These are phyloP conservation scores for Drosophila incognita DNA, from an alignment of 2,888 invertebrate genomes.

Conservation along the genomic window DNA sequence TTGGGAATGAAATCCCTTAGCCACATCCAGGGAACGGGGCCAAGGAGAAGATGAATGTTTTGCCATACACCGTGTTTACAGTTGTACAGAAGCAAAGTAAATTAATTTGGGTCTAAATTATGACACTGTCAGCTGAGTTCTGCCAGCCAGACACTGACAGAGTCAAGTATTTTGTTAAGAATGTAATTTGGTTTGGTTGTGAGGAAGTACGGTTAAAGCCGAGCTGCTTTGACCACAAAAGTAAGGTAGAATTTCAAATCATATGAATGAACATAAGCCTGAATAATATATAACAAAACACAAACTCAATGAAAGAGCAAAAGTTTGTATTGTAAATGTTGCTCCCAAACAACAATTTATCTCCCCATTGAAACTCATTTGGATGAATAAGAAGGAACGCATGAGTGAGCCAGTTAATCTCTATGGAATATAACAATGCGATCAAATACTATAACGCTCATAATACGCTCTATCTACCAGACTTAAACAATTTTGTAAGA, in stretches of 20 bases:
- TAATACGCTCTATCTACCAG: background rate
- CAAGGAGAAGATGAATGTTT: slow-evolving; percentile 52
- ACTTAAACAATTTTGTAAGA: background rate
- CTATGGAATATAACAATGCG: background rate
- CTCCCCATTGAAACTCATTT: background rate
- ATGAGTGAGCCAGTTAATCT: background rate
- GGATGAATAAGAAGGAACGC: background rate
- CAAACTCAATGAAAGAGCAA: background rate
- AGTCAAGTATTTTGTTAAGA: slow-evolving; percentile 3
- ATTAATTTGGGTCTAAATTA: slow-evolving; percentile 62
- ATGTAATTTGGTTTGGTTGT: background rate
- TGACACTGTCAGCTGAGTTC: slow-evolving; percentile 41
- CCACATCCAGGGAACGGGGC: slow-evolving; percentile 34
- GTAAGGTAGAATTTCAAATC: background rate
- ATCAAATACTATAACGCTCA: background rate
- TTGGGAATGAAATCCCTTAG: slow-evolving; percentile 58
- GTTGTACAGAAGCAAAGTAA: slow-evolving; percentile 33
- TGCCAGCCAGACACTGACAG: background rate
- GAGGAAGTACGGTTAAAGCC: background rate
- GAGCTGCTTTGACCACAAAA: background rate
- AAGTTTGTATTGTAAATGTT: background rate
- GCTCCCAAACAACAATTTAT: background rate
- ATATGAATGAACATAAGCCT: background rate
- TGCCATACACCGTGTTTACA: slow-evolving; percentile 10
- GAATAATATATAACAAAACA: background rate